A percentile compares a stretch with the other conserved stretches of the same genome.
phyloP scores from a whole-genome alignment of 2,797 vertebrate species.

The Galaxias olidus region DNA sequence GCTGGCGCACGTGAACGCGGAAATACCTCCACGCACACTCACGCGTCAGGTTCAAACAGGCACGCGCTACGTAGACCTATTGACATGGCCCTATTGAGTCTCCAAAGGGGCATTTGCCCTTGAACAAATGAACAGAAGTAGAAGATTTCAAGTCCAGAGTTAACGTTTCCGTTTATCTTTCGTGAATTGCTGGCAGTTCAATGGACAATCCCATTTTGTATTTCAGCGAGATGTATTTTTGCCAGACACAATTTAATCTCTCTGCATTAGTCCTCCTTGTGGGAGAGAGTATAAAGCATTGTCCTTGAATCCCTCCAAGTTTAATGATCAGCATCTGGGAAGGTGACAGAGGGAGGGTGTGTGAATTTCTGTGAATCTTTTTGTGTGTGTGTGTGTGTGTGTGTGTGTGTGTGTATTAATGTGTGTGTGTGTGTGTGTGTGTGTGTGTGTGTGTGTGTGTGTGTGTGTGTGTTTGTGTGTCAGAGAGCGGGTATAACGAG shows the following conservation, averaged over 20 bases:
- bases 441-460: slow-evolving; percentile 18
- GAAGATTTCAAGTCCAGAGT: background rate
- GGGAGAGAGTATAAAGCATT: slow-evolving; percentile 52
- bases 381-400: slow-evolving; percentile 18
- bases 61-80: background rate
- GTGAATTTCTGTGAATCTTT: background rate
- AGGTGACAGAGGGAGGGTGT: background rate
- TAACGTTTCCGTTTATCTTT: slow-evolving; percentile 24
- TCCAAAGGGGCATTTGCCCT: slow-evolving; percentile 23
- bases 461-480: slow-evolving; percentile 17
- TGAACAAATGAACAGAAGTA: slow-evolving; percentile 16
- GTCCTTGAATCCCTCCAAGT: slow-evolving; percentile 67
- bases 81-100: slow-evolving; percentile 8
- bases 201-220: too few species aligned
- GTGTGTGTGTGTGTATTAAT: slow-evolving; percentile 8
- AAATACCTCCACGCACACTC: background rate
- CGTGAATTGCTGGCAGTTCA: slow-evolving; percentile 1
- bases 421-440: background rate
- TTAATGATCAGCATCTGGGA: slow-evolving; percentile 55
- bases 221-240: slow-evolving; percentile 16
- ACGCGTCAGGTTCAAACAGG: slow-evolving; percentile 1
- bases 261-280: slow-evolving; percentile 41
- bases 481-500: slow-evolving; percentile 13
- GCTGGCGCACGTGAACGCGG: background rate
- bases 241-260: slow-evolving; percentile 61